These are phyloP conservation scores for Julus scandinavius DNA, from an alignment of 2,888 invertebrate species.

Conservation along the genomic window DNA sequence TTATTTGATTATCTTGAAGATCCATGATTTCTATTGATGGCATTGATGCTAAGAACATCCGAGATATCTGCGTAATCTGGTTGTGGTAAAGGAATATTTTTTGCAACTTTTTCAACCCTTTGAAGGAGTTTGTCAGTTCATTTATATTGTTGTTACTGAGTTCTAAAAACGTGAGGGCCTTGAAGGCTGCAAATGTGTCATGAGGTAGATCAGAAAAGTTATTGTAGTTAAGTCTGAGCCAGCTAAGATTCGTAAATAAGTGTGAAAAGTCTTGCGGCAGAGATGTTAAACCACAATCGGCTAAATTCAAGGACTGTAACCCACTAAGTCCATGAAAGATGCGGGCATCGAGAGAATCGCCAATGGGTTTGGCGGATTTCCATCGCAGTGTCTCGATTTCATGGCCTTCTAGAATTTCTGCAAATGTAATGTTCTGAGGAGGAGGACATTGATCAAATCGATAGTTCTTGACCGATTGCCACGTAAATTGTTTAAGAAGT, in stretches of 20 bases:
- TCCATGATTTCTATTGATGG: constrained; percentile 75
- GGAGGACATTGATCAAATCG: not conserved
- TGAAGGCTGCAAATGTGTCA: constrained; percentile 73
- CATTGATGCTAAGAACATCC: constrained; percentile 63
- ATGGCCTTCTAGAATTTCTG: constrained; percentile 46
- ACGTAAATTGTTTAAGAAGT: constrained; percentile 4
- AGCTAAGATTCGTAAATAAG: constrained; percentile 49
- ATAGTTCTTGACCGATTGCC: not conserved
- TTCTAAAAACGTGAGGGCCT: constrained; percentile 74
- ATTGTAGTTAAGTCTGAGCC: constrained; percentile 51
- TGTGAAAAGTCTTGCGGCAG: constrained; percentile 52
- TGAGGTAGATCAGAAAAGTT: constrained; percentile 67
- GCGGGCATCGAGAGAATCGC: constrained; percentile 44
- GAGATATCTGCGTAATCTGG: constrained; percentile 58
- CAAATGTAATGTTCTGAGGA: constrained; percentile 14
- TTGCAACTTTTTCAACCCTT: constrained; percentile 65
- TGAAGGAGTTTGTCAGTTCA: constrained; percentile 73
- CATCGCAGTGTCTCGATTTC: not conserved
- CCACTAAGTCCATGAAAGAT: constrained; percentile 38
- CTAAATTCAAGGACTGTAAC: constrained; percentile 47
- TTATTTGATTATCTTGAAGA: constrained; percentile 66
- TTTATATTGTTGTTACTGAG: constrained; percentile 75
- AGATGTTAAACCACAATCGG: constrained; percentile 12
- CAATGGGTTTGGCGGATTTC: not conserved
- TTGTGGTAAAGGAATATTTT: constrained; percentile 62